Evolutionary conservation across 2,888 invertebrate genomes (phyloP).

Genomic region (Macrophya alboannulata): DNA sequence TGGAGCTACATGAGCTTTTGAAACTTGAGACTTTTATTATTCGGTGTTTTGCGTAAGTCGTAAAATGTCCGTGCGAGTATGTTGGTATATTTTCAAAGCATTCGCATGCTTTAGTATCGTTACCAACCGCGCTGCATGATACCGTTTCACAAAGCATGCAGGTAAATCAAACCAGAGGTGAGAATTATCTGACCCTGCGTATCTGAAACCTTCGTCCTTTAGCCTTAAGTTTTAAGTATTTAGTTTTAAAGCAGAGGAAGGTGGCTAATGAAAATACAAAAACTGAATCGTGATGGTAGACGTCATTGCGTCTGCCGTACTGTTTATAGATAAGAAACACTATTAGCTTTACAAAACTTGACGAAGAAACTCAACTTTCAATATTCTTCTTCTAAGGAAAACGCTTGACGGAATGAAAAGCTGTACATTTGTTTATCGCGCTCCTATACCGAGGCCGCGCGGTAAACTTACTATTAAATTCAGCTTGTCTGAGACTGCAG

Average conservation of each 20-base stretch:
- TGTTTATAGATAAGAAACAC: not conserved
- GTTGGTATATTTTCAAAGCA: conserved; percentile 22
- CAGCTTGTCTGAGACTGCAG: not conserved
- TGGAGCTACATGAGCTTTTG: conserved; percentile 13
- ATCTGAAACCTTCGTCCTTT: not conserved
- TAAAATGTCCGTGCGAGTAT: not conserved
- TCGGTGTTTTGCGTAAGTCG: not conserved
- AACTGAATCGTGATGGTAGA: not conserved
- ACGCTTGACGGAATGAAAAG: not conserved
- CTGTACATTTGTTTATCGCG: not conserved
- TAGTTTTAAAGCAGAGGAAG: not conserved
- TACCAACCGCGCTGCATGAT: not conserved
- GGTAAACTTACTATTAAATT: conserved; percentile 3
- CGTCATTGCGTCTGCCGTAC: not conserved
- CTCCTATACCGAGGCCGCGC: not conserved
- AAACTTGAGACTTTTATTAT: conserved; percentile 22
- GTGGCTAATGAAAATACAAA: not conserved
- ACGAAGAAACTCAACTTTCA: not conserved
- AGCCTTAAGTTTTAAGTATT: not conserved
- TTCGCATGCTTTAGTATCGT: conserved; percentile 19
- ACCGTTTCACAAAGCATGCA: conserved; percentile 16
- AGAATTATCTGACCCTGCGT: conserved; percentile 5
- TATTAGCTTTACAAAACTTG: conserved; percentile 5
- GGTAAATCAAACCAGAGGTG: conserved; percentile 10
- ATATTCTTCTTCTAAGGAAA: not conserved